Evolutionary conservation across 2,797 vertebrate genomes (phyloP), one percentile per base, ranked within the genome.

Genomic region (Melanotaenia nigrans): DNA sequence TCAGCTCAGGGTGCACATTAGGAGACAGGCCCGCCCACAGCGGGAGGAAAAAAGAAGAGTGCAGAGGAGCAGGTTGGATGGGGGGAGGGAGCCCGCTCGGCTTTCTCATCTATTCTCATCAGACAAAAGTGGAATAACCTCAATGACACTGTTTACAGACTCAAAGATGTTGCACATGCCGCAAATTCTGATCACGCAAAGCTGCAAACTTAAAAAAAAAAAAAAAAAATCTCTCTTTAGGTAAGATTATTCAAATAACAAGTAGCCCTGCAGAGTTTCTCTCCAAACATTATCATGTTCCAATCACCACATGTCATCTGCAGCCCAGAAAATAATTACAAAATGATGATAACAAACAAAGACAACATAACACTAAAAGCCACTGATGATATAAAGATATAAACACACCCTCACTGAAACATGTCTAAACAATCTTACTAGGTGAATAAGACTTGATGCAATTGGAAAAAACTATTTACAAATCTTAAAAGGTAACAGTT

Each of bases 21-120:
- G 82, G 83, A 84, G 68, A 79, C 64, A 33, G 86, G 85, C 88
- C 91, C 90, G 65, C 92, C 92, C 91, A 87, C 86, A 71, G 75
- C 14, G 40, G 42, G 71, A 80, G 71, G 64, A 82, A 73, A 84
- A 73, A 67, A 78, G 83, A 68, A 28, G 69, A 77, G 82, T 13
- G 81, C 62, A 51, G 66, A 83, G 66, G 85, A 88, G 83, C 83
- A 70, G 73, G 81, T 74, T 32, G 33, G 71, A 85, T 75, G 85
- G 85, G 88, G 40, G 89, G 74, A 85, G 71, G 71, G 89, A 82
- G 76, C n/a, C 58, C 13, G 73, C 28, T 33, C 63, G 65, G 74
- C 72, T 86, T 56, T 79, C 47, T 75, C 71, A 58, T 82, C 59
- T 68, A 59, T 49, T 58, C 56, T 75, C 74, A 71, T 87, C 70